phyloP scores from a whole-genome alignment of 2,888 invertebrate genomes.

The Eledona agricola region DNA sequence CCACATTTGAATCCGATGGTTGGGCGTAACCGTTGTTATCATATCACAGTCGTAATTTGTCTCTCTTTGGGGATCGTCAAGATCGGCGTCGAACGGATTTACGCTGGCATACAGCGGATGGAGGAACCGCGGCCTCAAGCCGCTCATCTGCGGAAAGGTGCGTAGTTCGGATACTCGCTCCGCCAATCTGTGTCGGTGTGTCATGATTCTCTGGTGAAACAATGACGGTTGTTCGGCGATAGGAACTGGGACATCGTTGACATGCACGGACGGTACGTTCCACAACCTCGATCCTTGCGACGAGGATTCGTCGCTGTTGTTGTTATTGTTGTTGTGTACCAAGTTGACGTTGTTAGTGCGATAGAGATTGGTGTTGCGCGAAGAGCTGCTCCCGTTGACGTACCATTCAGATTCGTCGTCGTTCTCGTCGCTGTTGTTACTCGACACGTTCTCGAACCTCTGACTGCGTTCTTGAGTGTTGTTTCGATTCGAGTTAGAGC shows the following conservation, averaged over 20 bases:
- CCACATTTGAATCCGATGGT: conserved; percentile 86
- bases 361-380: conserved; percentile 41
- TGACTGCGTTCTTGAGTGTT: conserved; percentile 10
- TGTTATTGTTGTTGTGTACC: conserved; percentile 25
- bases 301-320: conserved; percentile 26
- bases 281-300: conserved; percentile 49
- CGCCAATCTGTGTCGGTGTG: conserved; percentile 50
- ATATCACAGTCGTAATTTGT: conserved; percentile 61
- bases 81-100: conserved; percentile 59
- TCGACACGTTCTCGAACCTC: conserved; percentile 37
- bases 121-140: conserved; percentile 59
- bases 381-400: conserved; percentile 21
- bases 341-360: conserved; percentile 47
- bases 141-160: conserved; percentile 46
- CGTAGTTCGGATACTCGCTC: conserved; percentile 54
- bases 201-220: conserved; percentile 42
- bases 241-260: conserved; percentile 69
- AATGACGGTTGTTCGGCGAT: conserved; percentile 56
- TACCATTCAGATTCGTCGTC: conserved; percentile 41
- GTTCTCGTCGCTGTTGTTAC: conserved; percentile 47
- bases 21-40: conserved; percentile 69
- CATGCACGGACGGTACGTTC: conserved; percentile 63
- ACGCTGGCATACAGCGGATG: conserved; percentile 64
- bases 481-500: conserved; percentile 22
- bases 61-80: conserved; percentile 58